Conservation (phyloP, 2,113 vertebrate genomes). For the Mobula hypostoma region DNA sequence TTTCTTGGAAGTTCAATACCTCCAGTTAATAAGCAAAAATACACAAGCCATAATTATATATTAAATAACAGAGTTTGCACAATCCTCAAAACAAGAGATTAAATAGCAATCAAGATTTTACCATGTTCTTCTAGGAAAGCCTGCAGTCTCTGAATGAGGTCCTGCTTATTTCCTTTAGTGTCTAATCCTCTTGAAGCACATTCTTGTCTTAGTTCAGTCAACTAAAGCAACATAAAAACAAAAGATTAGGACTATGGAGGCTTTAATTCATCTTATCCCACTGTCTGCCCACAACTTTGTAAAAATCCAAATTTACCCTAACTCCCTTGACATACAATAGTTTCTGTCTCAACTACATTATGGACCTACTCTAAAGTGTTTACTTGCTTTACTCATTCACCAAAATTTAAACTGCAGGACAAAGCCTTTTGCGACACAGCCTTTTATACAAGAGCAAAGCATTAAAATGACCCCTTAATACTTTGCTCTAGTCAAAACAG, state of each 20-base stretch:
- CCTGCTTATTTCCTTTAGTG: constrained; percentile 83
- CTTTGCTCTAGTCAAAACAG: neutral
- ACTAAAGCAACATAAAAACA: constrained; percentile 49
- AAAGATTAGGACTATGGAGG: neutral
- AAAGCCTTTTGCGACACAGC: neutral
- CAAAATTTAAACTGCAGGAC: neutral
- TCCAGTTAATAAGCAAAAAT: neutral
- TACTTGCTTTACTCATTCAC: neutral
- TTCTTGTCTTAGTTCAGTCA: constrained; percentile 84
- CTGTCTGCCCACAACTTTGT: neutral
- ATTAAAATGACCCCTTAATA: neutral
- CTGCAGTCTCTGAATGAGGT: constrained; percentile 78
- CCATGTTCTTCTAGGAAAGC: constrained; percentile 82
- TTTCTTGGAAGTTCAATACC: neutral
- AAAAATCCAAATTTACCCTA: neutral
- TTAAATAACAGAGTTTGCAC: neutral
- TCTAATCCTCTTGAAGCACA: constrained; percentile 79
- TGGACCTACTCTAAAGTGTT: neutral
- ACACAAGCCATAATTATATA: neutral
- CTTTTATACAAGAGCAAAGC: neutral
- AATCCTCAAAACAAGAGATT: neutral
- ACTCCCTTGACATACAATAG: neutral
- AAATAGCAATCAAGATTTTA: constrained; percentile 47
- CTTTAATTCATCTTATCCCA: neutral
- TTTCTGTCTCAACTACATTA: neutral